phyloP scores from a whole-genome alignment of 2,797 vertebrate species.

The Eutrigla gurnardus region DNA sequence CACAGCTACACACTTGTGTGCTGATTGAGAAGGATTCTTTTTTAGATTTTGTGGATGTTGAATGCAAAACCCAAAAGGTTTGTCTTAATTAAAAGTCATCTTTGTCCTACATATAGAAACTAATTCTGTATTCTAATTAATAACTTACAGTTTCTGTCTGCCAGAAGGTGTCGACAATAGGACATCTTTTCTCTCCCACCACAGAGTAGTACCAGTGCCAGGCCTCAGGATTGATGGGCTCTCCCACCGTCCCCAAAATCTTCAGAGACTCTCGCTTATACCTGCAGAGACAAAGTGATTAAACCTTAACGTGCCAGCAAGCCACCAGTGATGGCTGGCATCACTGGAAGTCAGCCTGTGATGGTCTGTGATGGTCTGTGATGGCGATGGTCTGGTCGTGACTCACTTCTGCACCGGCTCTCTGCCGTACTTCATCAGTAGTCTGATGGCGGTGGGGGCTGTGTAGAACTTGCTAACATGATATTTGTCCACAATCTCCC shows the following conservation, averaged over 20 bases:
- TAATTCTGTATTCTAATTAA: neutral
- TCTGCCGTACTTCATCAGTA: constrained; percentile 96
- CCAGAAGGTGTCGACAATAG: constrained; percentile 98
- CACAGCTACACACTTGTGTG: too few relatives aligned
- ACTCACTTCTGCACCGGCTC: constrained; percentile 94
- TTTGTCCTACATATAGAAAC: neutral
- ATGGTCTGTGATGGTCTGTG: neutral
- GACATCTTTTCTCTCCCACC: constrained; percentile 92
- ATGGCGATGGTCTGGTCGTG: neutral
- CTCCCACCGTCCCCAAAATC: constrained; percentile 94
- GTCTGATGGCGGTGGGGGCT: constrained; percentile 95
- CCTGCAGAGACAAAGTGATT: constrained; percentile 71
- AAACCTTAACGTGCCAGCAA: neutral
- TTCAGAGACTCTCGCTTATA: constrained; percentile 91
- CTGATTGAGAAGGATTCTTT: too few relatives aligned
- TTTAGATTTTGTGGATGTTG: too few relatives aligned
- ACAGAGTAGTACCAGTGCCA: constrained; percentile 97
- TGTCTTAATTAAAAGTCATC: too few relatives aligned
- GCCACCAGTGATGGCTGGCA: neutral
- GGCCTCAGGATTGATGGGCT: constrained; percentile 98
- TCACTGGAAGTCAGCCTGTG: neutral
- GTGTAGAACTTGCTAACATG: constrained; percentile 97
- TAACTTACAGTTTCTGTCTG: constrained; percentile 93
- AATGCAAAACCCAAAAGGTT: too few relatives aligned
- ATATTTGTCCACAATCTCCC: constrained; percentile 95